phyloP scores from a whole-genome alignment of 2,888 invertebrate species.

The Adelognathus sp. region DNA sequence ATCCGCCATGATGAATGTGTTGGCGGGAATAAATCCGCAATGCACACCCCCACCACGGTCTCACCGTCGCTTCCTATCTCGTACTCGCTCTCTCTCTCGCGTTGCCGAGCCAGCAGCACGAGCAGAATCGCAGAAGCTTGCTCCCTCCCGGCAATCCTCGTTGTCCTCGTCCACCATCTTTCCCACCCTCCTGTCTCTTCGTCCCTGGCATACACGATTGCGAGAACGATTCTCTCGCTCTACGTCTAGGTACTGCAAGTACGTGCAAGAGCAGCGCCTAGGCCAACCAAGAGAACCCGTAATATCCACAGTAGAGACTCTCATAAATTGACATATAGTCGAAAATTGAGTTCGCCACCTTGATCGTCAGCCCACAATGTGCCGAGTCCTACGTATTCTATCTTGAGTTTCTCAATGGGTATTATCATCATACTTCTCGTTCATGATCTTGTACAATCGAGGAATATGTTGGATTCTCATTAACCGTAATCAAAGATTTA shows the following conservation, averaged over 20 bases:
- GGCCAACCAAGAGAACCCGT: neutral
- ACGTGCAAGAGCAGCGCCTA: neutral
- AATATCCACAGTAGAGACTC: neutral
- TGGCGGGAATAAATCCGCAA: constrained; percentile 81
- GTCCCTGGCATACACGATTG: constrained; percentile 48
- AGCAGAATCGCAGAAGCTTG: constrained; percentile 44
- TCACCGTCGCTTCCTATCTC: constrained; percentile 57
- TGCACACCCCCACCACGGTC: constrained; percentile 78
- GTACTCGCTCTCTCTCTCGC: constrained; percentile 67
- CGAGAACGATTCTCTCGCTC: constrained; percentile 36
- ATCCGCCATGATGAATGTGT: constrained; percentile 82
- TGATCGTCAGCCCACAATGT: neutral
- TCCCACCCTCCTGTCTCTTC: constrained; percentile 60
- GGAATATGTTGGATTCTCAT: too few relatives aligned
- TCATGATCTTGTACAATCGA: too few relatives aligned
- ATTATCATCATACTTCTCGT: neutral
- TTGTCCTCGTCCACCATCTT: constrained; percentile 59
- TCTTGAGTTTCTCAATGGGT: neutral
- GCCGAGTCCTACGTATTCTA: neutral
- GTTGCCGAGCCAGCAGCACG: constrained; percentile 44
- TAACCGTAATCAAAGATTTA: too few relatives aligned
- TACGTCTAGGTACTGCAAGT: neutral
- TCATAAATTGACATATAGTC: neutral
- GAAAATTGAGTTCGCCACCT: neutral
- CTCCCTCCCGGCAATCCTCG: constrained; percentile 55